These are phyloP conservation scores for Unio delphinus DNA, from an alignment of 2,888 invertebrate species.

Conservation along the genomic window DNA sequence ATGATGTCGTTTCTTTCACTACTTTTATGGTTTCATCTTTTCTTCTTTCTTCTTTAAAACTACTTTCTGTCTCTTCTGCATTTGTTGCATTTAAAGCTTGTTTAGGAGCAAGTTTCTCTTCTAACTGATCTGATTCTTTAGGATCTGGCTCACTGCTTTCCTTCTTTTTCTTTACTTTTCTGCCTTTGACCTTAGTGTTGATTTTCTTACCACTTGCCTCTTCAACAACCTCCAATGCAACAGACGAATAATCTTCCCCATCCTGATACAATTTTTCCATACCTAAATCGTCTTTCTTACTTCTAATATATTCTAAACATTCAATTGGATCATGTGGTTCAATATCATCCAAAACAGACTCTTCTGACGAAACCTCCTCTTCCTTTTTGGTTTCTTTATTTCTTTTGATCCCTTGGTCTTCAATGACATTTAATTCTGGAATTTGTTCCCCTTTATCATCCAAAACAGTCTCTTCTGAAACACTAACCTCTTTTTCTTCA, in stretches of 20 bases:
- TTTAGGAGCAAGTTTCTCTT: neutral
- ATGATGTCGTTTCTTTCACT: constrained; percentile 1
- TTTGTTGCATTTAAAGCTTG: constrained; percentile 2
- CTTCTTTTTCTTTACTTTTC: constrained; percentile 8
- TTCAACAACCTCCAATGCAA: too few relatives aligned
- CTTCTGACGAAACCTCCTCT: too few relatives aligned
- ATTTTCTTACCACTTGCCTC: constrained; percentile 6
- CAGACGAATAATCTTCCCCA: too few relatives aligned
- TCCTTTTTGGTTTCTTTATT: too few relatives aligned
- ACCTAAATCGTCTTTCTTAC: too few relatives aligned
- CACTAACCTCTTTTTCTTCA: constrained; percentile 2
- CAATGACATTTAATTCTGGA: neutral
- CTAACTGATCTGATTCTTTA: neutral
- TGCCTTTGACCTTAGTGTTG: constrained; percentile 12
- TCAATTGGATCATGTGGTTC: too few relatives aligned
- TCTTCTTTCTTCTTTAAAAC: neutral
- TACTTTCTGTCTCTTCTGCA: constrained; percentile 2
- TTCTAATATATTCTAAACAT: too few relatives aligned
- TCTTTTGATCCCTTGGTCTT: too few relatives aligned
- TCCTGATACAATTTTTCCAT: too few relatives aligned
- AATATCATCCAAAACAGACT: too few relatives aligned
- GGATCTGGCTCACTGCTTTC: neutral
- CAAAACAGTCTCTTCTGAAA: constrained; percentile 2
- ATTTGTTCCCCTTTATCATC: constrained; percentile 8
- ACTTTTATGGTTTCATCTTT: neutral